phyloP scores from a whole-genome alignment of 2,797 vertebrate genomes.

The Gobionotothen gibberifrons region DNA sequence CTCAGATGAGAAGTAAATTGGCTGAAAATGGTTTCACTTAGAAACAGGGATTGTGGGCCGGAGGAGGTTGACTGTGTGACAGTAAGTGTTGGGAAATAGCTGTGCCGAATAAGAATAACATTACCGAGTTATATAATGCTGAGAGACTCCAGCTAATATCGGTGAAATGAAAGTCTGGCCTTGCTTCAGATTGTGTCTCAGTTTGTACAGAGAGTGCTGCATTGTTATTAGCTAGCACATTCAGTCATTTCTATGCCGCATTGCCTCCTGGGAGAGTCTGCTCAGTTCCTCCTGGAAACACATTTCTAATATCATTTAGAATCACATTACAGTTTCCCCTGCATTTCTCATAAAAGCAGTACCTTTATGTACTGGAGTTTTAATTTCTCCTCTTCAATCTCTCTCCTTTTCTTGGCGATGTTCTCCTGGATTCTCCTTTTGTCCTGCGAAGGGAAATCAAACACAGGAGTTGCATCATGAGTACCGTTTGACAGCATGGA shows the following conservation, averaged over 20 bases:
- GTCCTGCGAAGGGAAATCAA: constrained; percentile 83
- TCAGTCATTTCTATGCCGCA: not conserved
- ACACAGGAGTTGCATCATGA: constrained; percentile 21
- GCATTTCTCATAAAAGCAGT: constrained; percentile 18
- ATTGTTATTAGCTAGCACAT: constrained; percentile 14
- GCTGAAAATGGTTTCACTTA: too few relatives aligned
- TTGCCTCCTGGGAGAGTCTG: constrained; percentile 1
- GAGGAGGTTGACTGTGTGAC: not conserved
- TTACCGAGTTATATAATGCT: constrained; percentile 7
- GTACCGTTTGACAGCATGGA: constrained; percentile 33
- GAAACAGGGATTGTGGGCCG: not conserved
- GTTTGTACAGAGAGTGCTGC: not conserved
- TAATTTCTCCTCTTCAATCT: constrained; percentile 94
- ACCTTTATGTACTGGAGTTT: constrained; percentile 97
- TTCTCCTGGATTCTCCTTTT: constrained; percentile 95
- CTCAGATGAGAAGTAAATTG: too few relatives aligned
- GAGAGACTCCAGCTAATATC: not conserved
- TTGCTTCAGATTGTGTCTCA: not conserved
- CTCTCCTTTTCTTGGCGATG: constrained; percentile 91
- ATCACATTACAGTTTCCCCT: not conserved
- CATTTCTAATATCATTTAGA: not conserved
- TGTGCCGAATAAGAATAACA: not conserved
- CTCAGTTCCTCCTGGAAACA: constrained; percentile 1
- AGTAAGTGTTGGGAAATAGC: not conserved
- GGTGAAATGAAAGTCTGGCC: constrained; percentile 4